These are phyloP conservation scores for Actinostola sp. DNA, from an alignment of 92 coral and sea anemone genomes.

Conservation along the genomic window DNA sequence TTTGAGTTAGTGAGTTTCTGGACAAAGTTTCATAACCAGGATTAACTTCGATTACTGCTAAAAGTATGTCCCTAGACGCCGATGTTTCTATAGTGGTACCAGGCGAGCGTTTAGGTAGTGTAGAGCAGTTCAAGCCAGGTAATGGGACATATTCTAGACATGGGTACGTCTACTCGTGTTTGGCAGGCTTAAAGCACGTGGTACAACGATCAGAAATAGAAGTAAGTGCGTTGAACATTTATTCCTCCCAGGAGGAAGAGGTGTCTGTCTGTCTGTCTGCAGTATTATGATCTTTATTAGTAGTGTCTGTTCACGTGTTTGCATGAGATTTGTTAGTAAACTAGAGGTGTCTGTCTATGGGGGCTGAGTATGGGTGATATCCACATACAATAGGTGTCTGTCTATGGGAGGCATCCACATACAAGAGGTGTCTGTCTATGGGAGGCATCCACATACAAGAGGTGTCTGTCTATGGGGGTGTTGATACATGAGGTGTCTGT, in stretches of 20 bases:
- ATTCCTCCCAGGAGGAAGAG: no score
- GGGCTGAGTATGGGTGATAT: no score
- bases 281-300: neutral
- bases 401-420: no score
- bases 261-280: slow-evolving; percentile 3
- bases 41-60: neutral
- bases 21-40: neutral
- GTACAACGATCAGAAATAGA: slow-evolving; percentile 31
- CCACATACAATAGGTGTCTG: no score
- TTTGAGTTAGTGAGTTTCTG: neutral
- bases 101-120: slow-evolving; percentile 88
- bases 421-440: no score
- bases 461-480: no score
- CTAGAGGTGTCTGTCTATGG: no score
- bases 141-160: slow-evolving; percentile 87
- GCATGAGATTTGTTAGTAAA: no score
- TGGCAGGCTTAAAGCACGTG: slow-evolving; percentile 83
- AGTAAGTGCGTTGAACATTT: no score
- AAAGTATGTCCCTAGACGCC: slow-evolving; percentile 3
- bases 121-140: slow-evolving; percentile 77
- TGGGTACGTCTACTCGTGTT: slow-evolving; percentile 81
- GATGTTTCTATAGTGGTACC: slow-evolving; percentile 74
- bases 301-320: neutral
- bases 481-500: no score
- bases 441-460: no score